Evolutionary conservation across 2,888 invertebrate species (phyloP).

Genomic region (Cyaniris semiargus): DNA sequence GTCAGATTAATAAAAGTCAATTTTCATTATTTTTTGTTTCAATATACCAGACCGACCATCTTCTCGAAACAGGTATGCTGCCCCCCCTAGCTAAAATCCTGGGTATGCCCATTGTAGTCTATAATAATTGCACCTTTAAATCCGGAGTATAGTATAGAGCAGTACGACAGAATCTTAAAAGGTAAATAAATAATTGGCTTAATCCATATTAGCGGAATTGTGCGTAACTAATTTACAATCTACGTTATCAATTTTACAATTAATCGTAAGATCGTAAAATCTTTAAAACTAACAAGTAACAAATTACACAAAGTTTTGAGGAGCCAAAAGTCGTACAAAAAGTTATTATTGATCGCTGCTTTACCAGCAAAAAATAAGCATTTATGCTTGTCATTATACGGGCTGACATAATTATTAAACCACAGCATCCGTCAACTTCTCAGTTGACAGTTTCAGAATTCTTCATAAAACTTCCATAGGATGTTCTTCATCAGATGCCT

Average conservation of each 20-base stretch:
- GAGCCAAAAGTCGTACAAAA: not conserved
- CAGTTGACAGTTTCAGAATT: not conserved
- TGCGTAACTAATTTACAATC: not conserved
- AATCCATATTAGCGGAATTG: not conserved
- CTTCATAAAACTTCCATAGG: not conserved
- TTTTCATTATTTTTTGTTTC: too few relatives aligned
- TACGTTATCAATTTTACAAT: too few relatives aligned
- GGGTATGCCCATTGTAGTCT: too few relatives aligned
- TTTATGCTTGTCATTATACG: not conserved
- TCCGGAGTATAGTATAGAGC: too few relatives aligned
- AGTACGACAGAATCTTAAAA: too few relatives aligned
- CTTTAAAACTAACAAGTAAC: not conserved
- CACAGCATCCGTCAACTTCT: not conserved
- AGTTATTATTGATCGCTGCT: not conserved
- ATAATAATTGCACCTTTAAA: too few relatives aligned
- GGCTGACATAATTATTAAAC: not conserved
- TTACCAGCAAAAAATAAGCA: not conserved
- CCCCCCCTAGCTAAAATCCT: too few relatives aligned
- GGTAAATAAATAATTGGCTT: too few relatives aligned
- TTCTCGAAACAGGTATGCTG: too few relatives aligned
- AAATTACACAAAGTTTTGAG: not conserved
- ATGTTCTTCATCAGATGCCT: not conserved
- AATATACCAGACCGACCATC: too few relatives aligned
- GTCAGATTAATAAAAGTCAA: too few relatives aligned
- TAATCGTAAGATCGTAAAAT: not conserved